Base-by-base conservation (phyloP, 1,140 invertebrate species). In the Druon quercuslanigerum region DNA sequence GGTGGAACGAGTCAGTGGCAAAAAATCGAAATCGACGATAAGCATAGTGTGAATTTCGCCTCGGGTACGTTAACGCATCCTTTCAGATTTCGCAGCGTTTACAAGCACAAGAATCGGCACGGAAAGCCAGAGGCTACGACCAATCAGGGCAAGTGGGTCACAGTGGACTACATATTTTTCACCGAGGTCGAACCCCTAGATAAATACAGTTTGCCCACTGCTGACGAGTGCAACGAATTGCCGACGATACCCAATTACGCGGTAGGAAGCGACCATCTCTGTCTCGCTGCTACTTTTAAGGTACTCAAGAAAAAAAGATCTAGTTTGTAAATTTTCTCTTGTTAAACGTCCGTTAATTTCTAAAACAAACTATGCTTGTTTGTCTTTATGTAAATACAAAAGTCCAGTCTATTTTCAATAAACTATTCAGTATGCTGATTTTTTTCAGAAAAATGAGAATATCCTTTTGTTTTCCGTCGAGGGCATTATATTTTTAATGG, bases 101-200 rank as follows among this genome's bases (percentile, higher is more conserved):
- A 94, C 81, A 80, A 88, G 6, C 92, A 92, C 79, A 78, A 75
- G 7, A 92, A 92, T 54, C 46, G 77, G 6, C 80, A 89, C 14
- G 89, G 90, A 1, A 79, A 88, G 46, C 78, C 75, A 8, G 94
- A 94, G 82, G 96, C 93, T 0, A 95, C 96, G 2, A 96, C 96
- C 0, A 93, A 93, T 89, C 96, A 97, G 83, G 90, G 95, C 56
- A 78, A 90, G n/a, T 97, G 96, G 96, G 90, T 95, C 11, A 95
- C 94, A 0, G 96, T 97, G 0, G 96, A 97, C 90, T 97, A 96
- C 84, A 96, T 97, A 78, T 95, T 96, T 85, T 95, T 94, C 81
- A 94, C 93, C 91, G 93, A 92, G 46, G 77, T 89, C 70, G 92
- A 93, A 82, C 89, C 95, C 9, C 20, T 95, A 20, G 92, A 94